These are phyloP conservation scores for Fopius arisanus DNA, from an alignment of 1,140 invertebrate genomes.

Conservation along the genomic window DNA sequence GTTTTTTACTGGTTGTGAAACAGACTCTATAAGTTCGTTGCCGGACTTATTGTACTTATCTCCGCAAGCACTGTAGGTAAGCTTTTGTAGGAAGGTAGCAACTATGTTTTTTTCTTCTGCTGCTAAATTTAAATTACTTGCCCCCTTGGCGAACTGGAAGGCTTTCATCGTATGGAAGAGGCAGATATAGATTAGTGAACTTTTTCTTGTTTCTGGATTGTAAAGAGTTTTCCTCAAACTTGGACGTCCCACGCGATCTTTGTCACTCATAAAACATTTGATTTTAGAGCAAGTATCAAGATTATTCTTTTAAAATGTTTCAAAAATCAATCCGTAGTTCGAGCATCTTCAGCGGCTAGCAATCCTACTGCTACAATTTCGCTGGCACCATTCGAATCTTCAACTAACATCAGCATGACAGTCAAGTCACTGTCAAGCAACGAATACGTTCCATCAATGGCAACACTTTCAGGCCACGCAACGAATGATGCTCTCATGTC, in stretches of 20 bases:
- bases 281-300: background rate
- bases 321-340: constrained; percentile 20
- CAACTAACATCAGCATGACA: constrained; percentile 20
- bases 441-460: constrained; percentile 31
- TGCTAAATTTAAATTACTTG: background rate
- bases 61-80: constrained; percentile 8
- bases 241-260: constrained; percentile 26
- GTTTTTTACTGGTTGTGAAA: background rate
- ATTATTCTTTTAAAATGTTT: constrained; percentile 23
- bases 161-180: constrained; percentile 18
- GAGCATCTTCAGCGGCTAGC: constrained; percentile 11
- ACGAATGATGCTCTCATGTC: background rate
- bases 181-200: constrained; percentile 30
- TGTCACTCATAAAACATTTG: constrained; percentile 31
- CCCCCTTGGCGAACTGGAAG: background rate
- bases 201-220: background rate
- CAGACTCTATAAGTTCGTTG: background rate
- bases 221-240: constrained; percentile 22
- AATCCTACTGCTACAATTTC: constrained; percentile 30
- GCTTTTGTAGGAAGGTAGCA: background rate
- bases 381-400: constrained; percentile 19
- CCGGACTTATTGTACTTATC: constrained; percentile 11
- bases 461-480: constrained; percentile 2
- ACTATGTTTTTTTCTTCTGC: background rate
- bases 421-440: constrained; percentile 18